Conservation (phyloP, 2,113 vertebrate species). For the Lasiurus cinereus region DNA sequence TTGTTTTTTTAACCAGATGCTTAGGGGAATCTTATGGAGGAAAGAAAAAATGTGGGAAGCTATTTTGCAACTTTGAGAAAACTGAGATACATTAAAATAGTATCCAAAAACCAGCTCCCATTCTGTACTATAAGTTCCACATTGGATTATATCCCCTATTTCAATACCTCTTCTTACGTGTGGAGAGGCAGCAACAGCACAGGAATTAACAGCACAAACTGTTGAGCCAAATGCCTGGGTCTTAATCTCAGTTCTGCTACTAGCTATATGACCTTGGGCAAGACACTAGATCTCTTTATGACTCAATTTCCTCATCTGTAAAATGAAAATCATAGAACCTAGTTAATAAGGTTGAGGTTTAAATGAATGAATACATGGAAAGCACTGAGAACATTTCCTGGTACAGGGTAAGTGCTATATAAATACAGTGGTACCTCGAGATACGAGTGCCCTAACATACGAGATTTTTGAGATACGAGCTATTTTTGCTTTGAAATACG, state of each 20-base stretch:
- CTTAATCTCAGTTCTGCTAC: slow-evolving; percentile 1
- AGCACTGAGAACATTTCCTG: background rate
- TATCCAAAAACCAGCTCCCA: slow-evolving; percentile 29
- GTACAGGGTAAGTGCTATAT: background rate
- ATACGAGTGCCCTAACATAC: no score
- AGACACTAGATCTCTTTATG: background rate
- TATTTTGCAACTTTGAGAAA: slow-evolving; percentile 48
- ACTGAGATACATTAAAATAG: background rate
- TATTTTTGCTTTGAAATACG: no score
- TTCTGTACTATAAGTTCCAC: background rate
- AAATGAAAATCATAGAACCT: background rate
- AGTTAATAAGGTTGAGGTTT: slow-evolving; percentile 14
- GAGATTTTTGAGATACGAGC: no score
- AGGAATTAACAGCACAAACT: background rate
- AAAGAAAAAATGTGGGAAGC: background rate
- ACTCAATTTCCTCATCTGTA: background rate
- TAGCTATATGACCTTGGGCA: background rate
- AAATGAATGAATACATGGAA: slow-evolving; percentile 26
- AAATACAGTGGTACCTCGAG: background rate
- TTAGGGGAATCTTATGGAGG: background rate
- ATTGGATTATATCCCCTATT: background rate
- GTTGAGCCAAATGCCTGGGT: background rate
- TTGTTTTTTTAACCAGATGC: background rate
- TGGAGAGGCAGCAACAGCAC: background rate
- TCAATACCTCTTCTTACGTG: background rate